A percentile compares a stretch with the other conserved stretches of the same genome.
Evolutionary conservation across 2,797 vertebrate species (phyloP).

Genomic region (Acomys russatus): DNA sequence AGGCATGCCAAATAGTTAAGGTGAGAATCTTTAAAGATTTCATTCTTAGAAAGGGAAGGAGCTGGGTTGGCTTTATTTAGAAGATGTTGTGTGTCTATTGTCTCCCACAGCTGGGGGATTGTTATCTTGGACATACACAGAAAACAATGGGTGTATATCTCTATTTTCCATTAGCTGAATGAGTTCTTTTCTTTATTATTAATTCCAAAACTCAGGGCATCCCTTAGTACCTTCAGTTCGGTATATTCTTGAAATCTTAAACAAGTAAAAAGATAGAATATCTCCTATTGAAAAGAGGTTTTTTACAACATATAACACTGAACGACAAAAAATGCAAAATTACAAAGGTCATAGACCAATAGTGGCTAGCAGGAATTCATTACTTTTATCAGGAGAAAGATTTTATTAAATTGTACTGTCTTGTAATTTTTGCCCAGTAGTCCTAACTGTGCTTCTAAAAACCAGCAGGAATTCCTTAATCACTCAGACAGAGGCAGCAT

Average conservation of each 20-base stretch:
- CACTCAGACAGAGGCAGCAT: background rate
- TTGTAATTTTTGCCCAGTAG: background rate
- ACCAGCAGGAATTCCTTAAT: background rate
- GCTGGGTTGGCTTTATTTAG: background rate
- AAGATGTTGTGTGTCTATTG: accelerated
- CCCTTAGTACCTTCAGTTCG: background rate
- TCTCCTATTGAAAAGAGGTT: background rate
- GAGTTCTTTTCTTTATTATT: background rate
- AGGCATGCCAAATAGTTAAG: background rate
- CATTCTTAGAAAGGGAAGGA: background rate
- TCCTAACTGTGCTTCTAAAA: background rate
- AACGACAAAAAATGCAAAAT: background rate
- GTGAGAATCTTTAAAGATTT: background rate
- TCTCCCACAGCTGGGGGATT: background rate
- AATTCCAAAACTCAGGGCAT: background rate
- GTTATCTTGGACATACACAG: background rate
- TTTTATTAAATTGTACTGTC: background rate
- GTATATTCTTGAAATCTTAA: accelerated
- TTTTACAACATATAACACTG: background rate
- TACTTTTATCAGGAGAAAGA: background rate
- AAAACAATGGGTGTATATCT: background rate
- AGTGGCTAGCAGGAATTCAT: background rate
- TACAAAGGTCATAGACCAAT: background rate
- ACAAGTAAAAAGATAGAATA: background rate
- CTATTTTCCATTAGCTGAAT: background rate